Conservation (phyloP, 2,888 invertebrate species). For the Tetramorium bicarinatum region DNA sequence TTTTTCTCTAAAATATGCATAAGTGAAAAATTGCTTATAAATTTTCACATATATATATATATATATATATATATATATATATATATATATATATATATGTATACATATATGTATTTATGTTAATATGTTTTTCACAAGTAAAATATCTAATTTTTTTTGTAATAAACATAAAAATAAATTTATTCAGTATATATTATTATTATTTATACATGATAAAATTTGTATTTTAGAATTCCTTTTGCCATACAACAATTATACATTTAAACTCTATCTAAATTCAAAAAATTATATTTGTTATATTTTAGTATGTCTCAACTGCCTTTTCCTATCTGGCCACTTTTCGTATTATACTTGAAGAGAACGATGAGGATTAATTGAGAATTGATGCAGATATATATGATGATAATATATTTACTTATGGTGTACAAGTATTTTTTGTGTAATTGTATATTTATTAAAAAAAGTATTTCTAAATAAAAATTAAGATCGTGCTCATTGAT, state of each 20-base stretch:
- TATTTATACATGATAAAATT: not conserved
- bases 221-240: not conserved
- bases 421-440: not conserved
- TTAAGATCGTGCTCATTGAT: not conserved
- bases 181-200: not conserved
- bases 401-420: not conserved
- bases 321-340: slow-evolving; percentile 28
- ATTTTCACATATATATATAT: too few relatives aligned
- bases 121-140: not conserved
- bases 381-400: not conserved
- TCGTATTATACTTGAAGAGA: slow-evolving; percentile 27
- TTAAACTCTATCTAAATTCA: not conserved
- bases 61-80: not conserved
- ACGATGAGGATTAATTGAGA: not conserved
- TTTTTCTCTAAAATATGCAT: not conserved
- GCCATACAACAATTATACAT: not conserved
- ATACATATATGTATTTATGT: not conserved
- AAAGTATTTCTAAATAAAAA: not conserved
- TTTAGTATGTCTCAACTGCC: slow-evolving; percentile 41
- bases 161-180: not conserved
- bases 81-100: not conserved
- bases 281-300: not conserved
- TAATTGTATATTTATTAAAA: not conserved
- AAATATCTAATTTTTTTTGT: not conserved
- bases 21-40: not conserved